Evolutionary conservation across 2,113 vertebrate genomes (phyloP).

Genomic region (Sinocyclocheilus anshuiensis): DNA sequence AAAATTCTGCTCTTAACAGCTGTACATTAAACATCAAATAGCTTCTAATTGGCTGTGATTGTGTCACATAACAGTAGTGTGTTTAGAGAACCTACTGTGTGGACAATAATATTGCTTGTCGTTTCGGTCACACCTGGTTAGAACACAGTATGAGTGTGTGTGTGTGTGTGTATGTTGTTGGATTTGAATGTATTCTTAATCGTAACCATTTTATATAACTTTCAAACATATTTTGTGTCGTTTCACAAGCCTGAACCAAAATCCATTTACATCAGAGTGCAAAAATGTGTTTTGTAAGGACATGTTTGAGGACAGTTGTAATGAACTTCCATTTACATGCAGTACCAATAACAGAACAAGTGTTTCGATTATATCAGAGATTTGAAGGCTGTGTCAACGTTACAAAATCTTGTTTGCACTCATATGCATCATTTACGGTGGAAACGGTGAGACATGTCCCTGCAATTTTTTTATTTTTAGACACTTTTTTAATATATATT

Average conservation of each 20-base stretch:
- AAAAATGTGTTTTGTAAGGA: conserved; percentile 11
- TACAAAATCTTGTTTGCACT: neutral
- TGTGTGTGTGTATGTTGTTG: neutral
- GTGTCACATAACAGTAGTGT: neutral
- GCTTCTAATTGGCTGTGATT: neutral
- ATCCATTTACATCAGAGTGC: conserved; percentile 1
- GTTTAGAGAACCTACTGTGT: neutral
- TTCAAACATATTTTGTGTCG: neutral
- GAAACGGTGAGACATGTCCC: neutral
- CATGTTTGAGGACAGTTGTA: neutral
- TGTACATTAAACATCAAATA: neutral
- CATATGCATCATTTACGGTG: neutral
- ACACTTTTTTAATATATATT: too few relatives aligned
- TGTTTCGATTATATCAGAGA: neutral
- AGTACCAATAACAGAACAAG: neutral
- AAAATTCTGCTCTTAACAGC: neutral
- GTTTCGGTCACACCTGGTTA: neutral
- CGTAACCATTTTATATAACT: neutral
- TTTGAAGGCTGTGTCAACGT: neutral
- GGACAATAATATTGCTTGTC: neutral
- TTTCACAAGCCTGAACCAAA: neutral
- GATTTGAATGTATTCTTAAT: conserved; percentile 5
- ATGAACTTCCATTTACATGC: neutral
- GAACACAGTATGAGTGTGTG: neutral
- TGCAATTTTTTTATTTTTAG: neutral